A percentile compares a stretch with the other conserved stretches of the same genome.
Evolutionary conservation across 2,888 invertebrate genomes (phyloP).

Genomic region (Nomada lathburiana): DNA sequence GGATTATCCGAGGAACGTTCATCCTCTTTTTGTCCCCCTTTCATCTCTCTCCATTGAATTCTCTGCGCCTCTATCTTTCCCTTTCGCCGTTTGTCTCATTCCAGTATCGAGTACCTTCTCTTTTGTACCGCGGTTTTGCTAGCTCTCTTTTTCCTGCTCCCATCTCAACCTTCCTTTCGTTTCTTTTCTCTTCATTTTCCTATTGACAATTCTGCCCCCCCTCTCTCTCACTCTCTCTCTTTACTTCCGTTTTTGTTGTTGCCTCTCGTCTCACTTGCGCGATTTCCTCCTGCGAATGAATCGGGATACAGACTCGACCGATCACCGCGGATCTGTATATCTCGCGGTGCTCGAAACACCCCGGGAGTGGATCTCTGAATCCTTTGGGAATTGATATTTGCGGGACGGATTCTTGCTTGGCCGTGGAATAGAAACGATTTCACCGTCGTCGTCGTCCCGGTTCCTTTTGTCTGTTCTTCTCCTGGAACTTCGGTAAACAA

Average conservation of each 20-base stretch:
- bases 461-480: not conserved
- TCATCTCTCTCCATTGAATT: not conserved
- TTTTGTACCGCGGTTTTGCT: not conserved
- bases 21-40: conserved; percentile 33
- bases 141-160: conserved; percentile 6
- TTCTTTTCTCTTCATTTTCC: not conserved
- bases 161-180: not conserved
- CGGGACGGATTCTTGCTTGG: not conserved
- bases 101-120: not conserved
- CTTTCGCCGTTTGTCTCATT: not conserved
- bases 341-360: conserved; percentile 40
- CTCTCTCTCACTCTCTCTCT: not conserved
- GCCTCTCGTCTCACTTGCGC: not conserved
- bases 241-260: not conserved
- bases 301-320: conserved; percentile 62
- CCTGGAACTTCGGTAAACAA: conserved; percentile 6
- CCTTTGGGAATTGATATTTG: conserved; percentile 43
- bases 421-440: conserved; percentile 23
- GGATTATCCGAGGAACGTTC: conserved; percentile 81
- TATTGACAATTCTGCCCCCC: not conserved
- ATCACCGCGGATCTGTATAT: conserved; percentile 53
- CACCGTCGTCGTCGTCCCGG: not conserved
- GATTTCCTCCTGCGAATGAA: conserved; percentile 71
- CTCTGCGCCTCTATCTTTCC: conserved; percentile 8
- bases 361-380: conserved; percentile 19